A percentile compares a stretch with the other conserved stretches of the same genome.
These are phyloP conservation scores for Diorhabda sublineata DNA, from an alignment of 1,140 invertebrate species.

Conservation along the genomic window DNA sequence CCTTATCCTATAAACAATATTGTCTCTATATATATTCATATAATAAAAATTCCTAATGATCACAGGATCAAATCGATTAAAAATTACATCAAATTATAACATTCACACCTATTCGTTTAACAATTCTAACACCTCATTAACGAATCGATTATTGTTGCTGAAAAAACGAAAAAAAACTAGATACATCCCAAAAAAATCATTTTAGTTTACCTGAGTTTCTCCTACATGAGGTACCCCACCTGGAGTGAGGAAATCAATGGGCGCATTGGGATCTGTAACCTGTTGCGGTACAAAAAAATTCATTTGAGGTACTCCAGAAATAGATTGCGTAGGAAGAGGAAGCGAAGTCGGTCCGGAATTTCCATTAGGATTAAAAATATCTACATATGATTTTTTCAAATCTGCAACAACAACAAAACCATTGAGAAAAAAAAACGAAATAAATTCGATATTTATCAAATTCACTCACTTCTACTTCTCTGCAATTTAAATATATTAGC, in stretches of 20 bases:
- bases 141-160: neutral
- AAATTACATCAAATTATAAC: slow-evolving; percentile 8
- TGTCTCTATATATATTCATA: slow-evolving; percentile 5
- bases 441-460: too few species aligned
- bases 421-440: neutral
- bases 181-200: neutral
- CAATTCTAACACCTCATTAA: too few species aligned
- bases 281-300: slow-evolving; percentile 54
- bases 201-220: slow-evolving; percentile 26
- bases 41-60: slow-evolving; percentile 10
- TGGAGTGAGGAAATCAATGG: slow-evolving; percentile 55
- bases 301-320: slow-evolving; percentile 45
- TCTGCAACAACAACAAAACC: slow-evolving; percentile 52
- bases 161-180: neutral
- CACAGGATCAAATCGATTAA: slow-evolving; percentile 12
- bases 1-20: slow-evolving; percentile 7
- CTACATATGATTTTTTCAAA: slow-evolving; percentile 76
- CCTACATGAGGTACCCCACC: slow-evolving; percentile 30
- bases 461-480: slow-evolving; percentile 63
- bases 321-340: slow-evolving; percentile 43
- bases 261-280: slow-evolving; percentile 54
- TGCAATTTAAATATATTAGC: slow-evolving; percentile 75
- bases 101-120: neutral
- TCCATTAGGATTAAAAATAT: slow-evolving; percentile 74
- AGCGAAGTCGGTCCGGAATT: slow-evolving; percentile 45